Conservation (phyloP, 2,888 invertebrate species). For the Chrysolina haemoptera region DNA sequence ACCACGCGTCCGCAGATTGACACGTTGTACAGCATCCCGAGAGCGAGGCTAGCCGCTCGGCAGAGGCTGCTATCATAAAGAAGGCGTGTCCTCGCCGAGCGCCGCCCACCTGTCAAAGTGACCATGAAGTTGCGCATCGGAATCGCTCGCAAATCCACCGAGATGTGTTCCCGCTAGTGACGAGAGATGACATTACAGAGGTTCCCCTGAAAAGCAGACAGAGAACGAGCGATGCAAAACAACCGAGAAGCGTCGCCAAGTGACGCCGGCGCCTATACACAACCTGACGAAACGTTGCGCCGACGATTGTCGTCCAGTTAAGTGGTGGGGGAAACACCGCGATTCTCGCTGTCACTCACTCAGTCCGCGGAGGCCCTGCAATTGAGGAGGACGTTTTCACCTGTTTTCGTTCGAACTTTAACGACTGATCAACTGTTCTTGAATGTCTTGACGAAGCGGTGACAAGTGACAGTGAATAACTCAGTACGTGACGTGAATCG, state of each 20-base stretch:
- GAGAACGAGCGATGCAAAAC: constrained; percentile 51
- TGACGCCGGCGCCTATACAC: constrained; percentile 67
- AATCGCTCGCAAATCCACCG: constrained; percentile 56
- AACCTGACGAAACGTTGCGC: constrained; percentile 53
- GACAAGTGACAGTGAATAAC: constrained; percentile 13
- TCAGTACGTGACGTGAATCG: not conserved
- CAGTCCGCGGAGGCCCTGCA: constrained; percentile 69
- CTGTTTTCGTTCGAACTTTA: constrained; percentile 49
- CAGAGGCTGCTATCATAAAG: constrained; percentile 64
- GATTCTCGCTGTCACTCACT: constrained; percentile 69
- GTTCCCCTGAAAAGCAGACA: constrained; percentile 31
- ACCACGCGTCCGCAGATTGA: constrained; percentile 58
- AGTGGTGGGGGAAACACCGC: constrained; percentile 65
- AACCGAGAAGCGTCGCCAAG: constrained; percentile 58
- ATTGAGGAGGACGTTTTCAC: constrained; percentile 63
- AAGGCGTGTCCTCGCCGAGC: constrained; percentile 58
- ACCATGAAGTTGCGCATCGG: constrained; percentile 68
- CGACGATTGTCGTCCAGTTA: constrained; percentile 61
- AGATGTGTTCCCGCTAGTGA: constrained; percentile 67
- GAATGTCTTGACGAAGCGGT: not conserved
- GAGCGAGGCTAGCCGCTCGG: constrained; percentile 63
- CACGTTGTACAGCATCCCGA: constrained; percentile 55
- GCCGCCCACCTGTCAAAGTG: constrained; percentile 69
- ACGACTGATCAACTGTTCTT: constrained; percentile 29
- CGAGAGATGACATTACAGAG: constrained; percentile 67